Base-by-base conservation (phyloP, 2,797 vertebrate species). In the Australoheros facetus region DNA sequence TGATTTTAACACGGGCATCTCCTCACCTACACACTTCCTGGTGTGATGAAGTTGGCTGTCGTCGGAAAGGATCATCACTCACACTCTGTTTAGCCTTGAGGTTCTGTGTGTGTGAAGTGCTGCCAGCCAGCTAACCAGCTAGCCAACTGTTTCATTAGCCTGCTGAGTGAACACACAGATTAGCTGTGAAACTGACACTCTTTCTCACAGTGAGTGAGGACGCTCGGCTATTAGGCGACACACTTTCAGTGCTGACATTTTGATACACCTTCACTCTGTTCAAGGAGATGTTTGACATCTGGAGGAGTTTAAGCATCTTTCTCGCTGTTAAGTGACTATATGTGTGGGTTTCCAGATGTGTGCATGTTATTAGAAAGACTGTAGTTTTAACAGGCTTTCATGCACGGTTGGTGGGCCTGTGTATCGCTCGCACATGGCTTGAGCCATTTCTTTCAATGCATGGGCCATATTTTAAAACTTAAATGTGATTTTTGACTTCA, bases 11-110 rank as follows among this genome's bases (percentile, higher is more conserved):
- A 32, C 56, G 3, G 37, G 11, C 66, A 4, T 60, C 64, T 71
- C 57, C 11, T 74, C 80, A 73, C 59, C 72, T 59, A 54, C 73
- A 71, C 66, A 71, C 78, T 86, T 86, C 79, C 76, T 73, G 80
- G 64, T 45, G 73, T 73, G 62, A 73, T 57, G 45, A 55, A 76
- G 70, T 64, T 56, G 72, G 34, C 59, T 12, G 34, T 51, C 16
- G 5, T 72, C 57, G 21, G 51, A 73, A 39, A 0, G 5, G 34
- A 17, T 32, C 64, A 23, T 81, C 71, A 54, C 62, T 83, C 80
- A 1, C 26, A 48, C 59, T 82, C 73, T 71, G 77, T 86, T 85
- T 78, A 53, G 59, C 6, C 64, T 79, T 53, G 1, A 56, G 51
- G 55, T 71, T 51, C 34, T 0, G 51, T 19, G 45, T 80, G 80